A percentile compares a stretch with the other conserved stretches of the same genome.
These are phyloP conservation scores for Eurystomus glaucurus DNA, from an alignment of 2,797 vertebrate genomes.

Conservation along the genomic window DNA sequence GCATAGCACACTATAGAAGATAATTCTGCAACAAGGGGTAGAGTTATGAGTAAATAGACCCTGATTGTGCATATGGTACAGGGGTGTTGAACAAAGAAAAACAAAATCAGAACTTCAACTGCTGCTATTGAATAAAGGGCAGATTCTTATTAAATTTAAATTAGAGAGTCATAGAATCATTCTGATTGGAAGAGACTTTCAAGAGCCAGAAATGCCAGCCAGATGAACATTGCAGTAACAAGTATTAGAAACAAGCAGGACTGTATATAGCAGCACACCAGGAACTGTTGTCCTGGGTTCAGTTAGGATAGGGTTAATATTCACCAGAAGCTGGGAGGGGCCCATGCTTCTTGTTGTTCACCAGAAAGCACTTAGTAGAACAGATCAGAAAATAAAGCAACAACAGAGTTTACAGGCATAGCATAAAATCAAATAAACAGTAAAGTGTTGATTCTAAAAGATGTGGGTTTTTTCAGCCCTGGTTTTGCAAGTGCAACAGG, in stretches of 20 bases:
- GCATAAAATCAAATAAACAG: conserved; percentile 3
- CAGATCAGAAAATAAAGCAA: conserved; percentile 21
- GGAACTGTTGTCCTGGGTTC: neutral
- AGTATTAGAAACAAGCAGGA: neutral
- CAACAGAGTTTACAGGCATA: neutral
- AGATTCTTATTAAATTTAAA: neutral
- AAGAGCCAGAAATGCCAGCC: neutral
- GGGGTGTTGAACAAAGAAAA: neutral
- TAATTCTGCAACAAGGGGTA: neutral
- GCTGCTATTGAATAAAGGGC: neutral
- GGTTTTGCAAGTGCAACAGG: neutral
- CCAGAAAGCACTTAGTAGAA: conserved; percentile 36
- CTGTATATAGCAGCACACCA: neutral
- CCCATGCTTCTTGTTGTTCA: neutral
- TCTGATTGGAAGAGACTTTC: neutral
- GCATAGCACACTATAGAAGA: neutral
- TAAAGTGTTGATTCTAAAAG: neutral
- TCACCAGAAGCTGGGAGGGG: neutral
- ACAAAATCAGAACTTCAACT: neutral
- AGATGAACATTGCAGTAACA: neutral
- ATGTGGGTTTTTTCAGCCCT: neutral
- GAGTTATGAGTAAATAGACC: neutral
- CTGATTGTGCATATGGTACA: neutral
- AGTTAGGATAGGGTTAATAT: neutral
- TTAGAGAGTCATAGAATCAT: neutral